Evolutionary conservation across 2,113 vertebrate species (phyloP).

Genomic region (Caretta caretta): DNA sequence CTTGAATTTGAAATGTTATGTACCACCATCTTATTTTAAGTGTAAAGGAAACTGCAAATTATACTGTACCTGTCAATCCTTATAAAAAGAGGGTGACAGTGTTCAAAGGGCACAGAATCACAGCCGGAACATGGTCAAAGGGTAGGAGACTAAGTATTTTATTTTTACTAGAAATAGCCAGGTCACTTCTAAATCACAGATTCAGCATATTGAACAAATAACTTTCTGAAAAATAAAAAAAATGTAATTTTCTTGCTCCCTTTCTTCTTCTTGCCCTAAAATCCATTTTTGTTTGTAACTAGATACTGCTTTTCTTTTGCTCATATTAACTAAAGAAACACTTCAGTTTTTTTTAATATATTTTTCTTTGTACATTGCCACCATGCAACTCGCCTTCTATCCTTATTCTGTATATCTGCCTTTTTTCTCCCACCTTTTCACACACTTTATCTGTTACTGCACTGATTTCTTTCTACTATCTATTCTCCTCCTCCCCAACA

Average conservation of each 20-base stretch:
- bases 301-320: not conserved
- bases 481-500: too few relatives aligned
- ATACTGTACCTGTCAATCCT: not conserved
- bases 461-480: too few relatives aligned
- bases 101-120: conserved; percentile 1
- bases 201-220: conserved; percentile 51
- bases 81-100: not conserved
- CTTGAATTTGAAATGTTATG: not conserved
- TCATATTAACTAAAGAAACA: accelerated
- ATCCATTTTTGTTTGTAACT: not conserved
- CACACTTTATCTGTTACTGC: too few relatives aligned
- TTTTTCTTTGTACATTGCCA: not conserved
- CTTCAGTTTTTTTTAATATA: accelerated
- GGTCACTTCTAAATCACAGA: conserved; percentile 11
- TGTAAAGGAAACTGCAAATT: not conserved
- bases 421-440: too few relatives aligned
- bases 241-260: not conserved
- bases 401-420: too few relatives aligned
- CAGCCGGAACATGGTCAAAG: not conserved
- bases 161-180: conserved; percentile 64
- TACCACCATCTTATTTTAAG: conserved; percentile 7
- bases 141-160: conserved; percentile 32
- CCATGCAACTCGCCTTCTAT: too few relatives aligned
- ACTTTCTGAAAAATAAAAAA: conserved; percentile 65
- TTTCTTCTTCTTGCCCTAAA: not conserved